Percentiles rank a stretch among this genome's conserved stretches.
These are phyloP conservation scores for Sakesphorus luctuosus DNA, from an alignment of 2,113 vertebrate genomes.

Conservation along the genomic window DNA sequence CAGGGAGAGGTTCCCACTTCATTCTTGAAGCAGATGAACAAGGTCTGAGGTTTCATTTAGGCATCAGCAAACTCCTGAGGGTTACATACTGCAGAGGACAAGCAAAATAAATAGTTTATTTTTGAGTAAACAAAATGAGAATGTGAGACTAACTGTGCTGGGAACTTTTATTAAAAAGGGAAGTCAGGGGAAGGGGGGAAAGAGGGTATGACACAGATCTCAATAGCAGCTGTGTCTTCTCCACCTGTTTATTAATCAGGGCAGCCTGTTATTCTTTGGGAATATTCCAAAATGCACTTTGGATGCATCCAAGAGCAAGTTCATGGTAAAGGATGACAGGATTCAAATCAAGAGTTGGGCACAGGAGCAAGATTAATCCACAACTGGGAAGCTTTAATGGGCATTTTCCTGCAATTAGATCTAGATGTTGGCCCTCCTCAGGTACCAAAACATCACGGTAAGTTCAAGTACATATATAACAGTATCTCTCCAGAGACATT, in stretches of 20 bases:
- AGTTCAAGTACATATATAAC: background rate
- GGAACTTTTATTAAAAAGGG: background rate
- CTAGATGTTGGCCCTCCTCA: background rate
- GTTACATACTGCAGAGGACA: background rate
- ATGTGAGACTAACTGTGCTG: background rate
- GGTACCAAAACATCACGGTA: background rate
- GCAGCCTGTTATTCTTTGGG: background rate
- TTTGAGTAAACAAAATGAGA: background rate
- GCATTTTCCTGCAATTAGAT: background rate
- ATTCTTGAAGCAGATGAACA: background rate
- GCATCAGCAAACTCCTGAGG: background rate
- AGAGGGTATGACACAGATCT: background rate
- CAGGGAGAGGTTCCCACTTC: background rate
- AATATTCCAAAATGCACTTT: rapidly evolving
- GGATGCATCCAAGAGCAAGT: background rate
- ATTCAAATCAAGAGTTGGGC: background rate
- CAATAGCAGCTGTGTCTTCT: background rate
- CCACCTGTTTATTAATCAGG: background rate
- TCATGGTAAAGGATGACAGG: background rate
- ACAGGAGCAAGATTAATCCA: background rate
- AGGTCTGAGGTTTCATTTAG: background rate
- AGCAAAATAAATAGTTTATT: background rate
- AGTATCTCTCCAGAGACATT: background rate
- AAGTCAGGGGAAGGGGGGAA: background rate
- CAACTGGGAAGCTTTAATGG: background rate